Conservation (phyloP, 37 sponge, comb jelly and placozoan genomes). For the Petrosia ficiformis region DNA sequence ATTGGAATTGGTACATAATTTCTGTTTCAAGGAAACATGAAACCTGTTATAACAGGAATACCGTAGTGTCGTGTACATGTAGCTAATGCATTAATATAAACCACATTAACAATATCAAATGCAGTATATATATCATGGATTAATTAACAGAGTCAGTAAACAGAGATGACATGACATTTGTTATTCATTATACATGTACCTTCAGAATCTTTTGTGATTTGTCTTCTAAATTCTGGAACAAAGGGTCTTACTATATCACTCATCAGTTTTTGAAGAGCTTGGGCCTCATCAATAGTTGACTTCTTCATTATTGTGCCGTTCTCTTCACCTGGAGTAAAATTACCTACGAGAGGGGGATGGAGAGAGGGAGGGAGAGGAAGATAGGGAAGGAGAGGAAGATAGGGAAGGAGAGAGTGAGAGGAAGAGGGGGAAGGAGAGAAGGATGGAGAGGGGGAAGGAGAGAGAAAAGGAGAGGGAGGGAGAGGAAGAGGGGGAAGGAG, state of each 20-base stretch:
- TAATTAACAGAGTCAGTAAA: no score
- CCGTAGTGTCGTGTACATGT: no score
- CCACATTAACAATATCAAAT: no score
- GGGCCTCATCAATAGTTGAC: constrained; percentile 54
- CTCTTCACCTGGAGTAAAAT: constrained; percentile 81
- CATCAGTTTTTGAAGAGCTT: constrained; percentile 65
- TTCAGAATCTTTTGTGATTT: constrained; percentile 67
- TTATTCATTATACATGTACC: no score
- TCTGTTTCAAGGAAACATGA: no score
- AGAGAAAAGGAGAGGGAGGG: background rate
- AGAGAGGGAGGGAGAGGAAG: background rate
- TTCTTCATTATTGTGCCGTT: constrained; percentile 94
- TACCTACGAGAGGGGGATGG: constrained; percentile 45
- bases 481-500: background rate
- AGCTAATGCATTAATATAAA: no score
- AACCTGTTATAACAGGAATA: no score
- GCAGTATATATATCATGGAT: no score
- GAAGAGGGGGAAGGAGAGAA: background rate
- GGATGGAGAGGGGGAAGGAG: background rate
- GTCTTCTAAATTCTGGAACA: constrained; percentile 83
- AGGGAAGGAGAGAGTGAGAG: background rate
- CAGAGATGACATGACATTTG: no score
- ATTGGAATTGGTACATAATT: no score
- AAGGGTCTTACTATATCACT: constrained; percentile 60
- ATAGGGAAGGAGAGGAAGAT: constrained; percentile 8